Evolutionary conservation across 2,888 invertebrate species (phyloP), one percentile per base, ranked within the genome.

Genomic region (Scaptomyza parva): DNA sequence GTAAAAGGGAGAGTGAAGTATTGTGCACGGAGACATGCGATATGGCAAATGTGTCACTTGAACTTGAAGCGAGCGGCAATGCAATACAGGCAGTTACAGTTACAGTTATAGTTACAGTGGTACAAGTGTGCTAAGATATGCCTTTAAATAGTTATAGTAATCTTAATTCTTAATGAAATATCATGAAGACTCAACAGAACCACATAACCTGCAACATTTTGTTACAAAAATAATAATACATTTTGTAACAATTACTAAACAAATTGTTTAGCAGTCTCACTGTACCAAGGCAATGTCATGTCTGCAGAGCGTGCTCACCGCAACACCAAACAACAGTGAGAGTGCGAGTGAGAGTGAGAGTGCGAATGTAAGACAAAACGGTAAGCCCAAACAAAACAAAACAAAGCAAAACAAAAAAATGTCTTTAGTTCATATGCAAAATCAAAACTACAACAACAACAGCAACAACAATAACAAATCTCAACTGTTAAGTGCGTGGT

Each of bases 21-120:
- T 39, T 74, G 71, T 71, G 68, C 76, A 63, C 59, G 58, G 71
- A 77, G 83, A 81, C 82, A 81, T 81, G 82, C 76, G 86, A 81
- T 85, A 75, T 77, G 74, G 67, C 68, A 76, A 77, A 82, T 77
- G 76, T 81, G 82, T 86, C 81, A 79, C 83, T 82, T 82, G 81
- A 82, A 82, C 81, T 82, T 82, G 86, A 77, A 65, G 64, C 59
- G 40, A 60, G 55, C 66, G 58, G 51, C 30, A 50, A 51, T 54
- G 52, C 54, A 58, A 22, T 24, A 35, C 48, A 22, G 35, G 11
- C 60, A 51, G 43, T 40, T 37, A 22, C 55, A 51, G 17, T 4
- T 40, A 37, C 58, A 47, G 35, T 4, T 40, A 39, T 62, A 17
- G 3, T 17, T 5, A 81, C 81, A 39, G 67, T 82, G 81, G 60